Evolutionary conservation across 2,888 invertebrate species (phyloP), one percentile per base, ranked within the genome.

Genomic region (Ormyrus rosae): DNA sequence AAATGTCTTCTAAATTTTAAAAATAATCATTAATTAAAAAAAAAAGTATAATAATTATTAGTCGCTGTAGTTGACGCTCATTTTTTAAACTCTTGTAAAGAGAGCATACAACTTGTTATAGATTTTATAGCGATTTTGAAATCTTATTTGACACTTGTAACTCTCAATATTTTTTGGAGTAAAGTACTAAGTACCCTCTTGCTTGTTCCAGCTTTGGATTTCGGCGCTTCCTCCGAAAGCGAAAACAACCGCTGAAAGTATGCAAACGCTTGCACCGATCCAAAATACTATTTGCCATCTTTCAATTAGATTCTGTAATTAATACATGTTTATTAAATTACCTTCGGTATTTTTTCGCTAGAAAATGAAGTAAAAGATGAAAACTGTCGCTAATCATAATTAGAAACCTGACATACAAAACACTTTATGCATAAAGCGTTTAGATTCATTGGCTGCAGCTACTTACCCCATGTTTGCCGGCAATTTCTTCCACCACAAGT

Each of bases 401-500:
- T 34, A 34, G 3, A 34, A 34, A 4, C 2, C 19, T 19, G 19
- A 19, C 19, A 19, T 19, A 19, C 19, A 19, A 19, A 19, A 19
- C 19, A 19, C 19, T 19, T 19, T 19, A 34, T 34, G 34, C 4
- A 34, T 34, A 34, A 34, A 34, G 34, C 34, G 34, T 34, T 4
- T 34, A 34, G 34, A 34, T 34, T 34, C 34, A 34, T 34, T 34
- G 34, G 34, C 34, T 34, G 3, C 34, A 34, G 3, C 34, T 8
- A 81, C 82, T 79, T n/a, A 80, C 82, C 63, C 77, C 82, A 8
- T 85, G 82, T 83, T 91, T 92, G 78, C 92, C 90, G 9, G 93
- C 93, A 9, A 93, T 91, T 83, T 92, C 92, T 76, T 95, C 95
- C 45, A 95, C 95, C 80, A 95, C 91, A 82, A 94, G 90, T 0